phyloP scores from a whole-genome alignment of 1,140 invertebrate species.

The Bombus waltoni region DNA sequence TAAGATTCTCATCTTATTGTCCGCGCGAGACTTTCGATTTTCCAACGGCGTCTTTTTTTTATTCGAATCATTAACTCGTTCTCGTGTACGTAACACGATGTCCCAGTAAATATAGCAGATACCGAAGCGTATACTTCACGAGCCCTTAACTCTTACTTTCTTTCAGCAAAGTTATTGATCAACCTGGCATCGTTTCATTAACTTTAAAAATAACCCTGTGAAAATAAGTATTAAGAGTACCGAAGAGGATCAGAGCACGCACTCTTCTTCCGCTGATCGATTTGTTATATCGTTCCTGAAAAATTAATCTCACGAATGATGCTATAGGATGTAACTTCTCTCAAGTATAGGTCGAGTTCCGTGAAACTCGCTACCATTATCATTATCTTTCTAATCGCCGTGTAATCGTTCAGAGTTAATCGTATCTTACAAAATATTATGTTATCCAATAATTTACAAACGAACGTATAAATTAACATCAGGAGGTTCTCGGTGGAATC shows the following conservation, averaged over 20 bases:
- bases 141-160: constrained; percentile 32
- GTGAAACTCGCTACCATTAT: background rate
- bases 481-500: no score
- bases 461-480: no score
- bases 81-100: background rate
- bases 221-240: constrained; percentile 8
- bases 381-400: background rate
- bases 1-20: background rate
- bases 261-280: background rate
- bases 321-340: background rate
- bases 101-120: constrained; percentile 15
- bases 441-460: background rate
- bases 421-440: background rate
- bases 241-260: background rate
- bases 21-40: background rate
- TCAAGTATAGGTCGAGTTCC: background rate
- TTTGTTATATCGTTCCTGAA: background rate
- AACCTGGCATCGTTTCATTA: constrained; percentile 17
- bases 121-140: constrained; percentile 12
- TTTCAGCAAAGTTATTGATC: background rate
- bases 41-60: background rate
- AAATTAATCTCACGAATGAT: background rate
- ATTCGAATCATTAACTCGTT: constrained; percentile 17
- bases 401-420: constrained; percentile 10
- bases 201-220: constrained; percentile 1